phyloP scores from a whole-genome alignment of 2,113 vertebrate species.

The Oriolus oriolus region DNA sequence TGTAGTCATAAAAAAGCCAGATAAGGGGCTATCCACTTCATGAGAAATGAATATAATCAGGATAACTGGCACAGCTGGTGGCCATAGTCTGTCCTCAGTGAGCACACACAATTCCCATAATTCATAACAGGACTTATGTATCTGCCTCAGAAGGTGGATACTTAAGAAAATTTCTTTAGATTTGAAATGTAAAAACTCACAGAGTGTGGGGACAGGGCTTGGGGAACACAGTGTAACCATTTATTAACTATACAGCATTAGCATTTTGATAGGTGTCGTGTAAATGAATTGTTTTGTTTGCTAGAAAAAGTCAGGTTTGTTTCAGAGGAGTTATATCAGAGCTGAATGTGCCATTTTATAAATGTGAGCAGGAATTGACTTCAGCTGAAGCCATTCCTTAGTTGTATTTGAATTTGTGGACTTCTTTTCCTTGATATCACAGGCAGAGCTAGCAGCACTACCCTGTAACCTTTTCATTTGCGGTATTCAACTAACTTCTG shows the following conservation, averaged over 20 bases:
- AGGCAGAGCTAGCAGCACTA: background rate
- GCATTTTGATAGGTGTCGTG: background rate
- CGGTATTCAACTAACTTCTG: slow-evolving; percentile 24
- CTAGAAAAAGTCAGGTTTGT: background rate
- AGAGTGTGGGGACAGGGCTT: background rate
- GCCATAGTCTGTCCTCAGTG: slow-evolving; percentile 5
- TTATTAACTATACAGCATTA: slow-evolving; percentile 11
- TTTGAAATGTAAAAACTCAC: background rate
- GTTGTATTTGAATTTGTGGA: background rate
- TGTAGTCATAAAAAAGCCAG: slow-evolving; percentile 63
- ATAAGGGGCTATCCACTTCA: slow-evolving; percentile 56
- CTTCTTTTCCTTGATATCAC: background rate
- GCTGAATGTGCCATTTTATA: background rate
- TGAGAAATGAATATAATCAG: slow-evolving; percentile 55
- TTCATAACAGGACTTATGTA: background rate
- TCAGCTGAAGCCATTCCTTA: background rate
- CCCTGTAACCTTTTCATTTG: slow-evolving; percentile 8
- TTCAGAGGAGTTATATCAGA: background rate
- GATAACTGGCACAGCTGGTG: slow-evolving; percentile 57
- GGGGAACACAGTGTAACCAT: background rate
- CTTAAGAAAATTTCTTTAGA: slow-evolving; percentile 34
- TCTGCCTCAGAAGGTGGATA: slow-evolving; percentile 16
- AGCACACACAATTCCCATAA: slow-evolving; percentile 15
- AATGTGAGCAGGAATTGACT: background rate
- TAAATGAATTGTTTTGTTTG: background rate